These are phyloP conservation scores for Sternotherus odoratus DNA, from an alignment of 2,797 vertebrate species.

Conservation along the genomic window DNA sequence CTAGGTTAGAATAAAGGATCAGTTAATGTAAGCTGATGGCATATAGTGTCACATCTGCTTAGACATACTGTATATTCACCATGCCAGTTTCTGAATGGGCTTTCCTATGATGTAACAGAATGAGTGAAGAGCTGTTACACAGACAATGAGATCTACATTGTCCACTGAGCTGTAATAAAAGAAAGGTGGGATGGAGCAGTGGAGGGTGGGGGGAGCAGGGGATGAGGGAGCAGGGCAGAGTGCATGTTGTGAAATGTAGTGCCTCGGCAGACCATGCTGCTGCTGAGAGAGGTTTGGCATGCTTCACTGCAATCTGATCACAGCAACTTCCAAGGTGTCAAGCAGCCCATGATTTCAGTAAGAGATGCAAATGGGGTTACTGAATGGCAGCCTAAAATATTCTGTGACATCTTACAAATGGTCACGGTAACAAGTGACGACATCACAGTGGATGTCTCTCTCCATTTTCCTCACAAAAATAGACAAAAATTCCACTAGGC, in stretches of 20 bases:
- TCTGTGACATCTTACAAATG: not conserved
- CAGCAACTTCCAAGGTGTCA: not conserved
- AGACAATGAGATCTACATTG: not conserved
- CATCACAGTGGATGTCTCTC: not conserved
- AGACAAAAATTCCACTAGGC: not conserved
- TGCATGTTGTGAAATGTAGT: not conserved
- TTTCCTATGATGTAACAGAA: not conserved
- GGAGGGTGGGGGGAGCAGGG: too few species aligned
- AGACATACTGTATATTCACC: not conserved
- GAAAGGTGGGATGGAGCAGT: not conserved
- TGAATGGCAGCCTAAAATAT: constrained; percentile 1
- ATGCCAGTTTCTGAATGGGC: not conserved
- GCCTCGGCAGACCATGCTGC: not conserved
- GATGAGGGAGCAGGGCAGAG: not conserved
- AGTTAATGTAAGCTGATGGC: not conserved
- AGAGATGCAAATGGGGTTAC: not conserved
- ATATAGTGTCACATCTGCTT: not conserved
- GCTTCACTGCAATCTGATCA: not conserved
- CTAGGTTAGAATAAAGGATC: not conserved
- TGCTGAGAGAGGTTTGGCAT: constrained; percentile 5
- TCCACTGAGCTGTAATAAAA: not conserved
- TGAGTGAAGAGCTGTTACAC: not conserved
- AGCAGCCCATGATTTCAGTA: not conserved
- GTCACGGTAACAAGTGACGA: not conserved
- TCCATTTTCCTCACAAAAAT: not conserved